A percentile compares a stretch with the other conserved stretches of the same genome.
These are phyloP conservation scores for Dipodomys merriami DNA, from an alignment of 2,113 vertebrate genomes.

Conservation along the genomic window DNA sequence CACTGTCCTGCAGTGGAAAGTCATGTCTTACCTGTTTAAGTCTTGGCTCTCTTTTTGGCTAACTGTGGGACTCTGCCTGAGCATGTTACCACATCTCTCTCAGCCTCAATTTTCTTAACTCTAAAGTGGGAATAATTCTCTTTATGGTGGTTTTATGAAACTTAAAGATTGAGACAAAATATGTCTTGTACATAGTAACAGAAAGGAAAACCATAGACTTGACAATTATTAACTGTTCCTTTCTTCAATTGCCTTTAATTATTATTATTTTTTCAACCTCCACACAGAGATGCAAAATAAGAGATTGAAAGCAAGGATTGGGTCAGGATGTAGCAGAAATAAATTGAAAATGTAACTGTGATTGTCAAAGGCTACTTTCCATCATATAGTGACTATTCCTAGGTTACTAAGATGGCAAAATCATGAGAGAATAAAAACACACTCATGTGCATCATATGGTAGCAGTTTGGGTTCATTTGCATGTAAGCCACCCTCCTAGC, in stretches of 20 bases:
- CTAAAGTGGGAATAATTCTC: background rate
- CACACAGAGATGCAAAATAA: constrained; percentile 10
- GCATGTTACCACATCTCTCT: background rate
- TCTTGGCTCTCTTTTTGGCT: background rate
- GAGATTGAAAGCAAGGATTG: background rate
- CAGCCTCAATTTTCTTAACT: background rate
- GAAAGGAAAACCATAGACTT: background rate
- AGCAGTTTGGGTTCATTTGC: background rate
- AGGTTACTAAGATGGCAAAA: background rate
- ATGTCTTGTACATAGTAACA: background rate
- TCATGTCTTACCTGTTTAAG: background rate
- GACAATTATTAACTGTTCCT: background rate
- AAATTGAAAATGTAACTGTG: background rate
- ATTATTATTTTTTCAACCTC: background rate
- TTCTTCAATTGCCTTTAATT: background rate
- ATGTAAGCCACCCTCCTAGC: background rate
- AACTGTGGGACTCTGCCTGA: background rate
- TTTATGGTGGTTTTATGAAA: background rate
- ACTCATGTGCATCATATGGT: background rate
- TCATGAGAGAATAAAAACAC: constrained; percentile 21
- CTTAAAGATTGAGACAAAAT: background rate
- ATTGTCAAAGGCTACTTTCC: background rate
- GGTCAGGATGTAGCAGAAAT: background rate
- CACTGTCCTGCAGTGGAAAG: background rate
- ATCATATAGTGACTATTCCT: background rate